Percentiles rank a stretch among this genome's conserved stretches.
phyloP scores from a whole-genome alignment of 1,140 invertebrate genomes.

The Teleopsis dalmanni region DNA sequence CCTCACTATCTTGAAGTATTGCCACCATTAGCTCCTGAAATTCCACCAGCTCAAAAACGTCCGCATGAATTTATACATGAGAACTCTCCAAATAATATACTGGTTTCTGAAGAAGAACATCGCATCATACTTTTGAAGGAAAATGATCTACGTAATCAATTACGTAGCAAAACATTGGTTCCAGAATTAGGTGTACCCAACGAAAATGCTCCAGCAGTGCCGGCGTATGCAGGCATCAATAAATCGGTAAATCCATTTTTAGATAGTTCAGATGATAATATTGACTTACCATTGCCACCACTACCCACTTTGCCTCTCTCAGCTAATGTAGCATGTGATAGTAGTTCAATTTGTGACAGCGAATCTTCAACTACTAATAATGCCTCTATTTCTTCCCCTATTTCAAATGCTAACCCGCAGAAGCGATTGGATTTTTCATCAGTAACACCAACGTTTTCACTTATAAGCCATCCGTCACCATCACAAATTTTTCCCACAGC shows the following conservation, averaged over 20 bases:
- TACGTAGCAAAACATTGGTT: slow-evolving; percentile 15
- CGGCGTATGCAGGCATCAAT: slow-evolving; percentile 18
- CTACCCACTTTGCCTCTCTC: slow-evolving; percentile 16
- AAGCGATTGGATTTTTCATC: slow-evolving; percentile 19
- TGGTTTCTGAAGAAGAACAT: slow-evolving; percentile 38
- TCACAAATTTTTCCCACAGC: slow-evolving; percentile 40
- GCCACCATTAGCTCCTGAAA: slow-evolving; percentile 10
- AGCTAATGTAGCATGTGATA: slow-evolving; percentile 1
- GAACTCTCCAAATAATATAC: slow-evolving; percentile 38
- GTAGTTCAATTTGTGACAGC: slow-evolving; percentile 11
- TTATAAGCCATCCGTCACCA: slow-evolving; percentile 20
- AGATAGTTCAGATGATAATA: slow-evolving; percentile 36
- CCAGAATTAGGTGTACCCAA: slow-evolving; percentile 19
- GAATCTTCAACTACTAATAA: slow-evolving; percentile 9
- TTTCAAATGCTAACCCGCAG: slow-evolving; percentile 13
- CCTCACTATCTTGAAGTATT: slow-evolving; percentile 32
- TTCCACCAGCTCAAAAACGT: slow-evolving; percentile 21
- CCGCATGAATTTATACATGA: slow-evolving; percentile 36
- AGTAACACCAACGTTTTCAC: slow-evolving; percentile 9
- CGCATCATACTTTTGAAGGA: slow-evolving; percentile 37
- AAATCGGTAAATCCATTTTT: slow-evolving; percentile 40
- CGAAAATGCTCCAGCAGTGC: slow-evolving; percentile 36
- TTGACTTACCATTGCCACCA: slow-evolving; percentile 38
- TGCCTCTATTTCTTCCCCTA: slow-evolving; percentile 7
- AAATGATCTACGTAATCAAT: slow-evolving; percentile 39